Base-by-base conservation (phyloP, 2,888 invertebrate genomes). In the Alloplasta piceator region DNA sequence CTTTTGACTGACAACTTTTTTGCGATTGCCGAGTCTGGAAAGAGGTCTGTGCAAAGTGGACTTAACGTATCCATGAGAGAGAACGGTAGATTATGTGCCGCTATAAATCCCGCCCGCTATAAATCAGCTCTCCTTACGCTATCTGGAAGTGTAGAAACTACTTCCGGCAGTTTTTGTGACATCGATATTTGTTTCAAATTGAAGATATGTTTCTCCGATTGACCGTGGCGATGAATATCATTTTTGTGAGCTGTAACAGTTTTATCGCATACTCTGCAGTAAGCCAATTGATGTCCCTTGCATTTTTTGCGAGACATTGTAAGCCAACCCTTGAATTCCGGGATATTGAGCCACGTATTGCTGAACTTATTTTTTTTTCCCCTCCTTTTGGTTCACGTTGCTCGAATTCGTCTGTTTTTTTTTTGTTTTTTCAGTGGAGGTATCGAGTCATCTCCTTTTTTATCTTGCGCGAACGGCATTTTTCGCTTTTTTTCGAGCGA, bases 11-110 rank as follows among this genome's bases (percentile, higher is more conserved):
- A 9, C 10, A 84, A 5, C 26, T 72, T 12, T 46, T 66, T 38
- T 5, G 77, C 79, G 6, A 83, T 67, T 81, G 83, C 50, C 3
- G 79, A 79, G 76, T 83, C 79, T 6, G 60, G 38, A 64, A 84
- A 81, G 46, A 84, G 68, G n/a, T 78, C 61, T 36, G 52, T 46
- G 41, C 52, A 70, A 46, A 74, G 70, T 10, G 81, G 74, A 68
- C 52, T 60, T 26, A 78, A 36, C 39, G 68, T 67, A 7, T 82
- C 70, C 68, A 78, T 78, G n/a, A 82, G 70, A 1, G 63, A 52
- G 74, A 81, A 82, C 16, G 81, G 74, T 26, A 82, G 38, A 58
- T 82, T 73, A 55, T 78, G 60, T 9, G 70, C 41, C 6, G 81
- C 70, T 14, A 82, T 61, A 36, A 70, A 50, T 16, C 52, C 77